Base-by-base conservation (phyloP, 2,113 vertebrate species). In the Cinclus cinclus region DNA sequence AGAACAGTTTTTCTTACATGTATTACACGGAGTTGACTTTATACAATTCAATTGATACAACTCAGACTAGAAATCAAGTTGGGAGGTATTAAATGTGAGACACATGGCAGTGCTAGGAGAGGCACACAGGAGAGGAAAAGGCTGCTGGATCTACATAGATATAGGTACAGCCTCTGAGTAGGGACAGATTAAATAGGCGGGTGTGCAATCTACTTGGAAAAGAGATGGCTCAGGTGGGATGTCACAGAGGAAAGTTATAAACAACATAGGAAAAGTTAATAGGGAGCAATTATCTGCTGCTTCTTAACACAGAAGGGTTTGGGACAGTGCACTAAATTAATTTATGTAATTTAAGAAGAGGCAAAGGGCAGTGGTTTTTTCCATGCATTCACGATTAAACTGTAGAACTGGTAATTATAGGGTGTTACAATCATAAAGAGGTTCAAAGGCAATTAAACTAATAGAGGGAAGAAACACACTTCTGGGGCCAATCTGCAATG, bases 1-100 rank as follows among this genome's bases (percentile, higher is more conserved):
- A 74, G 89, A 95, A 41, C 60, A 64, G 20, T 5, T 95, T 94
- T 96, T 35, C 94, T 94, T 74, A 95, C 89, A 93, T 92, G 89
- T 94, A 5, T 94, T 84, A 75, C 92, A 64, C 4, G 9, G 86
- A 94, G 83, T 55, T 89, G 76, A 92, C 94, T 97, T 92, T 68
- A 87, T n/a, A 77, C 83, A 93, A 92, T 95, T 67, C 91, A 68
- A 31, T 71, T 60, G 76, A 22, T 31, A 71, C 8, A 3, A 70
- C 79, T 93, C 79, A 83, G 80, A 71, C 86, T 87, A 71, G 94
- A 94, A 77, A 92, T 81, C 88, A 50, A 46, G 94, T 83, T 37
- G 64, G 64, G 42, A 96, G 90, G 79, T 74, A 78, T 65, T 53
- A 55, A 78, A 89, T 24, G 24, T 77, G 80, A 88, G 63, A 53